Conservation (phyloP, 2,888 invertebrate genomes). For the Synergus japonicus region DNA sequence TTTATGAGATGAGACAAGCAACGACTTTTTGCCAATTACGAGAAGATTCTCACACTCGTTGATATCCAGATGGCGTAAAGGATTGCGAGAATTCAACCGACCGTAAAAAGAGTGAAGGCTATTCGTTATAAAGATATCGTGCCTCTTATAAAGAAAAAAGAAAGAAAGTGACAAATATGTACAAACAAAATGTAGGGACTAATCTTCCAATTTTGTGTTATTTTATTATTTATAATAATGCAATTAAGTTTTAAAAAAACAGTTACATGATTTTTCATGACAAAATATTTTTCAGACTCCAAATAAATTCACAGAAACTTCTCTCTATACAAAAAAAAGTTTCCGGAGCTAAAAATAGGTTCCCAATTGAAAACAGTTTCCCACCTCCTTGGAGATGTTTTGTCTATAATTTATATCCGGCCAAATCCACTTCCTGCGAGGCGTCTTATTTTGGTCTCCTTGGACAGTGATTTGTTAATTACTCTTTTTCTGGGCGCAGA, state of each 20-base stretch:
- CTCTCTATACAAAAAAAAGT: no score
- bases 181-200: not conserved
- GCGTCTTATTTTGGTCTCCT: conserved; percentile 14
- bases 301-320: no score
- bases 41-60: conserved; percentile 52
- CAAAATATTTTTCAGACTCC: no score
- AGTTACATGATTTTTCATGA: no score
- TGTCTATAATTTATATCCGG: not conserved
- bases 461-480: conserved; percentile 22
- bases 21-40: not conserved
- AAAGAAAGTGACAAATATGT: no score
- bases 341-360: not conserved
- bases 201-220: not conserved
- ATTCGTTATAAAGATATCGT: not conserved
- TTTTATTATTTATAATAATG: no score
- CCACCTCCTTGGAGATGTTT: not conserved
- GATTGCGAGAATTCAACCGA: not conserved
- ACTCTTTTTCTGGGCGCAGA: conserved; percentile 19
- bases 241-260: no score
- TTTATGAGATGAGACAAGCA: not conserved
- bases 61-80: conserved; percentile 48
- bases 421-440: not conserved
- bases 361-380: not conserved
- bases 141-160: not conserved
- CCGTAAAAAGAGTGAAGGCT: conserved; percentile 15